Base-by-base conservation (phyloP, 1,140 invertebrate species). In the Drosophila trapezifrons region DNA sequence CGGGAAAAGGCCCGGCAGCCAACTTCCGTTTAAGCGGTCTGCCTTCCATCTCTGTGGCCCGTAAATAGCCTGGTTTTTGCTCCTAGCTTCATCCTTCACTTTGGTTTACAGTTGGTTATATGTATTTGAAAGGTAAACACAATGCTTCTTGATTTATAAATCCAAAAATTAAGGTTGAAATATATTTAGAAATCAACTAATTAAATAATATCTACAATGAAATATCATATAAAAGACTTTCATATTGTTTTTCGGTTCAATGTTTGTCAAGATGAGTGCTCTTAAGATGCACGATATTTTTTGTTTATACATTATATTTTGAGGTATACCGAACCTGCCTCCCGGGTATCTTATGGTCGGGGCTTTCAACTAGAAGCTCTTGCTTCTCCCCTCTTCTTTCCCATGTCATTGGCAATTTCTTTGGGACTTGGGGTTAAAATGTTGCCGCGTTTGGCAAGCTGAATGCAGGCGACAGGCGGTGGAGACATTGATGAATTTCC, bases 401-500 rank as follows among this genome's bases (percentile, higher is more conserved):
- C 52, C 25, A 76, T 42, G 67, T 87, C 75, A 86, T 78, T 80
- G 84, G 73, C 80, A 89, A 87, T 89, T 89, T 84, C 62, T 89
- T 87, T 84, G 58, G 77, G 47, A 73, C 69, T 74, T 78, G 57
- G 57, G 52, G 58, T 78, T 70, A 83, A 87, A 82, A 87, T 87
- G 79, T 76, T 74, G 64, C 81, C 69, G 64, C 77, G 45, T 42
- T 73, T 71, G 69, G 60, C 65, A 49, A 56, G 75, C 83, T 60
- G 80, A 73, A 79, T 83, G 80, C 73, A 65, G 58, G 62, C 80
- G 82, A 67, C 80, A 83, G 80, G 64, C 80, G 76, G 63, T 80
- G 73, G 62, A 89, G 84, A 87, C 84, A 87, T 87, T 87, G 80
- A 87, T 87, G 84, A 87, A 87, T 89, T 87, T 87, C 84, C 84